phyloP scores from a whole-genome alignment of 2,888 invertebrate species.

The Drosophila longiperda region DNA sequence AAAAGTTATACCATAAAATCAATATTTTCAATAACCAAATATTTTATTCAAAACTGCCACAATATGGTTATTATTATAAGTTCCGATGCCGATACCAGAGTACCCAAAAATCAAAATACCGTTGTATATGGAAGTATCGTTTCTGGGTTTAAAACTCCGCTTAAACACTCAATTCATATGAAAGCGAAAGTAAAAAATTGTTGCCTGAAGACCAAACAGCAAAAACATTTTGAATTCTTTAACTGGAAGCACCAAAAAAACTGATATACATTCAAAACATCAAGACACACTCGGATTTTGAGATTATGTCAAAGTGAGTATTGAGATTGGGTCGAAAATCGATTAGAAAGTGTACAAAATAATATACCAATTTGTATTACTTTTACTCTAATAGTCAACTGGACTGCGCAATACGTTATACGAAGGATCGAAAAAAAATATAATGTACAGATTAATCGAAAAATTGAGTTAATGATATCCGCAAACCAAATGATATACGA shows the following conservation, averaged over 20 bases:
- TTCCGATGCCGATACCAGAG: too few relatives aligned
- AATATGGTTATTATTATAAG: constrained; percentile 1
- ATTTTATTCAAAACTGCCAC: not conserved
- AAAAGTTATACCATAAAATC: constrained; percentile 28
- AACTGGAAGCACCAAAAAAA: fast-evolving
- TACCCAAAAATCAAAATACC: not conserved
- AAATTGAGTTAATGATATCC: constrained; percentile 30
- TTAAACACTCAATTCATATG: too few relatives aligned
- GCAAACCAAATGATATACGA: constrained; percentile 18
- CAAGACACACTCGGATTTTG: not conserved
- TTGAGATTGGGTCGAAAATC: constrained; percentile 39
- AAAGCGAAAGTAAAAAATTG: not conserved
- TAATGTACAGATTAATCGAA: constrained; percentile 29
- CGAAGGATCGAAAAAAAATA: constrained; percentile 29
- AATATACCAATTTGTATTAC: not conserved
- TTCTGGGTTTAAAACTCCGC: not conserved
- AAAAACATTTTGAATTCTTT: not conserved
- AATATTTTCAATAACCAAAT: not conserved
- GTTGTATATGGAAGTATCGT: not conserved
- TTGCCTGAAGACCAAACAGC: not conserved
- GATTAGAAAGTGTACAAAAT: constrained; percentile 39
- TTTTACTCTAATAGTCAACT: constrained; percentile 31
- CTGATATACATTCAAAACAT: not conserved
- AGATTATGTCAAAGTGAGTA: not conserved
- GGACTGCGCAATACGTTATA: constrained; percentile 35